Evolutionary conservation across 2,797 vertebrate species (phyloP).

Genomic region (Pelochelys cantorii): DNA sequence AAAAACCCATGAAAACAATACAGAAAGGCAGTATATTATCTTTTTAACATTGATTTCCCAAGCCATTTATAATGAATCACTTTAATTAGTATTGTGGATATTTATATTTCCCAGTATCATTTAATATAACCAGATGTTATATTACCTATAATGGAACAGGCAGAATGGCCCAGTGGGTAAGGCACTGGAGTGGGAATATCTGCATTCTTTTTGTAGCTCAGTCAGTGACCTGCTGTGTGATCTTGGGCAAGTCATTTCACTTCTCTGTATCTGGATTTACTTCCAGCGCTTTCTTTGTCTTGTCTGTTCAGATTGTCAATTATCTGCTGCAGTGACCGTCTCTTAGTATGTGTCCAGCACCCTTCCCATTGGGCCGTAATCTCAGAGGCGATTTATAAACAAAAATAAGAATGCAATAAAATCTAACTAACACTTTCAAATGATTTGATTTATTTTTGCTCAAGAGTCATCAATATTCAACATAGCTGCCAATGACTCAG

Average conservation of each 20-base stretch:
- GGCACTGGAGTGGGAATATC: not conserved
- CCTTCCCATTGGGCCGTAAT: not conserved
- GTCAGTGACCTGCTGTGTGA: not conserved
- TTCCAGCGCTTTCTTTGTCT: not conserved
- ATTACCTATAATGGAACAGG: not conserved
- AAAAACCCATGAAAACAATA: not conserved
- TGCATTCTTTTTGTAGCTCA: not conserved
- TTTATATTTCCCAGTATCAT: not conserved
- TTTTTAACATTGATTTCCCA: not conserved
- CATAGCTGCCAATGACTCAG: not conserved
- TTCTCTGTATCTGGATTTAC: not conserved
- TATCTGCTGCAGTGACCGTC: not conserved
- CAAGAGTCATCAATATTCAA: not conserved
- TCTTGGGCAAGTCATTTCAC: not conserved
- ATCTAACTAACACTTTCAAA: not conserved
- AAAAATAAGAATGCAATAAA: not conserved
- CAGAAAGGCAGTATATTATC: not conserved
- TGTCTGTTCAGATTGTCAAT: not conserved
- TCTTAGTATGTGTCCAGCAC: rapidly evolving
- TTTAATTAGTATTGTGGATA: not conserved
- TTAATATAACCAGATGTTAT: not conserved
- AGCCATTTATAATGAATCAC: not conserved
- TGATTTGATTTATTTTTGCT: not conserved
- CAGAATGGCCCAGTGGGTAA: not conserved
- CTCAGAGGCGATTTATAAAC: not conserved